Evolutionary conservation across 1,140 invertebrate species (phyloP), one percentile per base, ranked within the genome.

Genomic region (Cylas formicarius): DNA sequence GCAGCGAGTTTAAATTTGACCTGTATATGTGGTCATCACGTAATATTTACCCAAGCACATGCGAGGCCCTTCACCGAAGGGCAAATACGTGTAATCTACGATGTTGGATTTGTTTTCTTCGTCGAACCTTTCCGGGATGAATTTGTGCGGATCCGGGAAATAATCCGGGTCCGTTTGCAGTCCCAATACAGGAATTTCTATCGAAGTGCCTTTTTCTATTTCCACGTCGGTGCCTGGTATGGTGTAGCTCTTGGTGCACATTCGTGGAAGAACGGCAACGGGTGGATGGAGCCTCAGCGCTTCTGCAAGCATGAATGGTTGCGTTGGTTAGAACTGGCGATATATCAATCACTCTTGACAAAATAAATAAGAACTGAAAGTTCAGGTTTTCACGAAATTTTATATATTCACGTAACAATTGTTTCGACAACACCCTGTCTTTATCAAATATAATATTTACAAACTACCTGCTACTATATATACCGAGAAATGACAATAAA

Each of bases 11-110:
- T n/a, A n/a, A n/a, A n/a, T n/a, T n/a, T n/a, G n/a, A n/a, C n/a
- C n/a, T n/a, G n/a, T n/a, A n/a, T n/a, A n/a, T n/a, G n/a, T n/a
- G n/a, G n/a, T n/a, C n/a, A n/a, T n/a, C n/a, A n/a, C n/a, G n/a
- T n/a, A n/a, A n/a, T n/a, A n/a, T n/a, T n/a, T n/a, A n/a, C n/a
- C n/a, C n/a, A 82, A 79, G 57, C 81, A 83, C 45, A 78, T 77
- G 32, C 80, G 64, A 2, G 76, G 74, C 9, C 81, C 82, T 42
- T 76, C 77, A 8, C 77, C 80, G 58, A 85, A 83, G 8, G 81
- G 80, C 41, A 80, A 57, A 52, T 74, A 84, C 0, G 71, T 67
- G 4, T 52, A 54, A 22, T 60, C 56, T 35, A 44, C 42, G 20
- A 68, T 60, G 27, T 67, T 50, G 2, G 49, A 41, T 19, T 62